phyloP scores from a whole-genome alignment of 2,888 invertebrate genomes.

The Oxyscelio sp. region DNA sequence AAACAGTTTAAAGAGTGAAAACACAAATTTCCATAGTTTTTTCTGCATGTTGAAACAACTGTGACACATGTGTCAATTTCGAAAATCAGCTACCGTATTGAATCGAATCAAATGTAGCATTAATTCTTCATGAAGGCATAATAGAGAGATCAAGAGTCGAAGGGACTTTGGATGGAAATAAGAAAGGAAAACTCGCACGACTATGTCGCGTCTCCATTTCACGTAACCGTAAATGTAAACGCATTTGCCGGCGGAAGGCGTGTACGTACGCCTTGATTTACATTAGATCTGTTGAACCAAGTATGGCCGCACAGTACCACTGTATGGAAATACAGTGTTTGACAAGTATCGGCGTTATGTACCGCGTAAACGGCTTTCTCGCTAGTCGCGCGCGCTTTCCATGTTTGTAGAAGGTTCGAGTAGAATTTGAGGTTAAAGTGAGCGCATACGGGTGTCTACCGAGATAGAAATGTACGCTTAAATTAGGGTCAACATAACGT shows the following conservation, averaged over 20 bases:
- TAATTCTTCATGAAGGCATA: constrained; percentile 69
- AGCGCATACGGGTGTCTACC: constrained; percentile 44
- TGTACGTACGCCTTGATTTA: constrained; percentile 76
- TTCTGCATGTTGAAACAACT: constrained; percentile 1
- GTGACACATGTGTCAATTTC: constrained; percentile 8
- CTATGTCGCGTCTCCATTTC: constrained; percentile 69
- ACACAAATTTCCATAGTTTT: not conserved
- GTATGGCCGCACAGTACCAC: constrained; percentile 62
- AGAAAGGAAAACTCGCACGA: constrained; percentile 67
- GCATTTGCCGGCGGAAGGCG: constrained; percentile 66
- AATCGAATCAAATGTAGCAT: constrained; percentile 61
- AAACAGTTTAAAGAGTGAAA: too few relatives aligned
- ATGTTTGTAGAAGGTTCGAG: constrained; percentile 74
- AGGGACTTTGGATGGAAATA: constrained; percentile 65
- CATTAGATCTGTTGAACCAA: constrained; percentile 76
- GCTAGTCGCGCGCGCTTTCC: constrained; percentile 68
- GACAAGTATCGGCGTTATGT: constrained; percentile 75
- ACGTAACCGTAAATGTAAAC: constrained; percentile 67
- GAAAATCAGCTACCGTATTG: constrained; percentile 44
- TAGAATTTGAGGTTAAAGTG: constrained; percentile 68
- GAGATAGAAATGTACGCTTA: constrained; percentile 79
- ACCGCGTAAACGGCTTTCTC: constrained; percentile 66
- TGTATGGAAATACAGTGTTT: constrained; percentile 76
- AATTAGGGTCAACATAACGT: constrained; percentile 78
- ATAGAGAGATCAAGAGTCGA: constrained; percentile 68